Percentiles rank a stretch among this genome's conserved stretches.
Conservation (phyloP, 2,113 vertebrate species). For the Daboia siamensis region DNA sequence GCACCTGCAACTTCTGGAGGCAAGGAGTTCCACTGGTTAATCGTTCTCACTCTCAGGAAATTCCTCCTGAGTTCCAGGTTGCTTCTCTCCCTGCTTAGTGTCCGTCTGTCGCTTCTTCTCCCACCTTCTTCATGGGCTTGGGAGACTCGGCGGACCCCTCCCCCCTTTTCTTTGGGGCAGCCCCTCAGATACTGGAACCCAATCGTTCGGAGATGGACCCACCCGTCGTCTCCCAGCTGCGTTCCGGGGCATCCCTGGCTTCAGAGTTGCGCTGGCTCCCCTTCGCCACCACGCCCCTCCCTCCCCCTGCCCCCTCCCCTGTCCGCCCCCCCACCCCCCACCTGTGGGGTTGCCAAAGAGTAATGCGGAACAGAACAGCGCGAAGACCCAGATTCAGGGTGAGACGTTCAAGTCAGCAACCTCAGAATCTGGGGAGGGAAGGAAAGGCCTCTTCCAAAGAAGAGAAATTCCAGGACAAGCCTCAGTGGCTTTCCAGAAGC, state of each 20-base stretch:
- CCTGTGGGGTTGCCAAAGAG: not conserved
- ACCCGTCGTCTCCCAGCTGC: not conserved
- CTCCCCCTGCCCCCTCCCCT: not conserved
- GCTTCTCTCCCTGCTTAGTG: no score
- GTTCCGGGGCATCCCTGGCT: not conserved
- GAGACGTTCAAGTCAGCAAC: conserved; percentile 26
- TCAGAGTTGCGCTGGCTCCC: not conserved
- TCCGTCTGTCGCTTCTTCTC: no score
- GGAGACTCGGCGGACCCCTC: no score
- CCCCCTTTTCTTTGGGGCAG: no score
- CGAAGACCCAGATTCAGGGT: not conserved
- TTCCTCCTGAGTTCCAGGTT: no score
- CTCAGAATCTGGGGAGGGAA: conserved; percentile 34
- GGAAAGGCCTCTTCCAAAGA: not conserved
- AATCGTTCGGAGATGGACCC: not conserved
- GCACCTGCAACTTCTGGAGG: no score
- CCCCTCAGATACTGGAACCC: no score
- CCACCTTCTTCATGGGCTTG: no score
- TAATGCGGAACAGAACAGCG: not conserved
- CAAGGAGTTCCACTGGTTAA: no score
- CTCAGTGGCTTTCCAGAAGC: not conserved
- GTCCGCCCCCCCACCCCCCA: fast-evolving
- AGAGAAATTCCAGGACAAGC: conserved; percentile 25
- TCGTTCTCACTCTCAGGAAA: no score
- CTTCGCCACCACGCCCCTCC: not conserved